These are phyloP conservation scores for Anguilla marmorata DNA, from an alignment of 2,797 vertebrate genomes.

Conservation along the genomic window DNA sequence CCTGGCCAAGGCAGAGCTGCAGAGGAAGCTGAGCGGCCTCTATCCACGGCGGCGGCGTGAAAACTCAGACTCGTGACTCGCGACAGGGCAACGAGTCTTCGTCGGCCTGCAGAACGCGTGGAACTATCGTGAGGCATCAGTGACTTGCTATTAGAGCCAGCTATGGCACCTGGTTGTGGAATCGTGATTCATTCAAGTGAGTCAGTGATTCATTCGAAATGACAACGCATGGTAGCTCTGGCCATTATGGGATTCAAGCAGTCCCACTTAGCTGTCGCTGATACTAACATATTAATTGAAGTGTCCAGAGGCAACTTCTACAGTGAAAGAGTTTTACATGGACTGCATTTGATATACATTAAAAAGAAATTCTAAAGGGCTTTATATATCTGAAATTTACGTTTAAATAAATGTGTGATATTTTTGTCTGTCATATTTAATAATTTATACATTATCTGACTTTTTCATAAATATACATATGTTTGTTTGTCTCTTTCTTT, in stretches of 20 bases:
- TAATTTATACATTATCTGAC: neutral
- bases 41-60: conserved; percentile 54
- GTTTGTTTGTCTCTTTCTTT: neutral
- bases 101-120: neutral
- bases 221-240: neutral
- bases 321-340: neutral
- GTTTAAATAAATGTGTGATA: neutral
- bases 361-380: neutral
- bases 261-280: neutral
- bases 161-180: neutral
- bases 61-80: conserved; percentile 39
- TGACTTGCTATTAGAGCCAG: neutral
- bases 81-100: neutral
- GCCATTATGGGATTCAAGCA: neutral
- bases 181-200: neutral
- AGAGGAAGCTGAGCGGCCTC: conserved; percentile 54
- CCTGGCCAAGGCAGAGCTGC: conserved; percentile 69
- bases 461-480: conserved; percentile 21
- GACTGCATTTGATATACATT: neutral
- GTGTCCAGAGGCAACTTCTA: neutral
- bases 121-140: neutral
- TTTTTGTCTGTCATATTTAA: neutral
- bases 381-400: conserved; percentile 1
- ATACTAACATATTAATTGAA: neutral
- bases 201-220: neutral